Base-by-base conservation (phyloP, 1,140 invertebrate species). In the Danaus melanippus region DNA sequence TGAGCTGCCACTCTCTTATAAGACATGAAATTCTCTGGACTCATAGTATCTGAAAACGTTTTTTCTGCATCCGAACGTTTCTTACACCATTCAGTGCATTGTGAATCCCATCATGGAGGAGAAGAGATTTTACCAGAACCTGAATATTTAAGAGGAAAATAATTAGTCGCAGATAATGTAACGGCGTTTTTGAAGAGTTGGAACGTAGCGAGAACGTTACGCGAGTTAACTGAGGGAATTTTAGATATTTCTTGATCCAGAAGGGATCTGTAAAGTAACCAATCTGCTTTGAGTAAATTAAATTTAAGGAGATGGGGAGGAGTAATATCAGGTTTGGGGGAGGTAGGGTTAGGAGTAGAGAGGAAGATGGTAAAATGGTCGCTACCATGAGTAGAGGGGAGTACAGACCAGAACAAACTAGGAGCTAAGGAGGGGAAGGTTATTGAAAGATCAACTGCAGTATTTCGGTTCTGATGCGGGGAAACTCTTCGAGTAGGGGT, bases 41-140 rank as follows among this genome's bases (percentile, higher is more conserved):
- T 17, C 46, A 56, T 56, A 44, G 9, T 12, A 12, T 41, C 6
- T 12, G 39, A 10, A 15, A 45, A 44, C 0, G 7, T 10, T 6
- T 5, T 3, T 15, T 44, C 42, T 7, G 42, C 12, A 2, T 56
- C 42, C 8, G 49, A 44, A 10, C 46, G 39, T 41, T 12, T 47
- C 10, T 50, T 32, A 11, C 45, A 42, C 42, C 40, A 12, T 2
- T 9, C 40, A n/a, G 54, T 50, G 41, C 54, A 56, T 21, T 56
- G 46, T 12, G n/a, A 0, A 50, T 56, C 47, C 54, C 54, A 56
- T 47, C 54, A 56, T 8, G 54, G 54, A 43, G 54, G 46, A 9
- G 32, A 53, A 10, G 47, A 44, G 8, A 45, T 21, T 10, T 32
- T 49, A 11, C 9, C 12, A 3, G 8, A 10, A 17, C 9, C 17